Base-by-base conservation (phyloP, 2,888 invertebrate species). In the Timandra comae region DNA sequence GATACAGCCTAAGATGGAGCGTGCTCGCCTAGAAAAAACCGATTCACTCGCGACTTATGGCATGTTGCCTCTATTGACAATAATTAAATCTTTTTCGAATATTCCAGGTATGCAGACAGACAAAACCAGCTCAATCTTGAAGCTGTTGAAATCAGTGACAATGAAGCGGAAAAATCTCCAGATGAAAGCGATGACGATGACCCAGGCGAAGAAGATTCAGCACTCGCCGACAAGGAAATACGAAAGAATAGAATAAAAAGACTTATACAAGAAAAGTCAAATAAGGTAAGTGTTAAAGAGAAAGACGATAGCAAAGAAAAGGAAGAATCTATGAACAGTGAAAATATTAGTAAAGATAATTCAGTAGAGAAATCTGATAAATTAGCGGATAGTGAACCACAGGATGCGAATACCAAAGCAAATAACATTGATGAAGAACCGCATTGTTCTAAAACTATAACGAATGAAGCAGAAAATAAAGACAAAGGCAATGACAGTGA, bases 111-210 rank as follows among this genome's bases (percentile, higher is more conserved):
- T 63, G 82, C 72, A 26, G 82, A 82, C 30, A 70, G 69, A 46
- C 84, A 85, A 49, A 77, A 69, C 35, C 75, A 63, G 52, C 50
- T 84, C 19, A 75, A 78, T 34, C 54, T 85, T 35, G 79, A 78
- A 56, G 75, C 65, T 30, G 73, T 52, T 35, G 84, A 82, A 56
- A 80, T 85, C 27, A 77, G 71, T 3, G 85, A 85, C 33, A 81
- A 80, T 39, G 85, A 85, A 46, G 82, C 80, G 0, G 80, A 85
- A 9, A 79, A 82, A 41, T 82, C 85, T 5, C 77, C 81, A 3
- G 55, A 63, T 2, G 82, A 81, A 35, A 80, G 76, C 43, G 85
- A 81, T 31, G 80, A 82, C n/a, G 77, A 78, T 7, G 69, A 64
- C 27, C 36, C 46, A 1, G 47, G 52, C 27, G 70, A 71, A 30